Evolutionary conservation across 2,113 vertebrate species (phyloP).

Genomic region (Ptilorrhoa leucosticta): DNA sequence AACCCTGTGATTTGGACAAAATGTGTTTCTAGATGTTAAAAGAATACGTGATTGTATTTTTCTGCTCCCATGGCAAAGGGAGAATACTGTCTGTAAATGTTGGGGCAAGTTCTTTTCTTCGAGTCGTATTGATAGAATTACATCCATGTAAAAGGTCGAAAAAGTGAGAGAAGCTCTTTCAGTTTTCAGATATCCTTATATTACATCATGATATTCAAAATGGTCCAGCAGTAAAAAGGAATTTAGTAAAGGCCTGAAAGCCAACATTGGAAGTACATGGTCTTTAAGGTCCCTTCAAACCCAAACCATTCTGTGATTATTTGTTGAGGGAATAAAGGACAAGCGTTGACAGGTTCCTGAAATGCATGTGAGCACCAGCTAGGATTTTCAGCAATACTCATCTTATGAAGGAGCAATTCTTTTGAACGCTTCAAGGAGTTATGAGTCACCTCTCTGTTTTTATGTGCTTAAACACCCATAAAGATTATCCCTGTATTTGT

Average conservation of each 20-base stretch:
- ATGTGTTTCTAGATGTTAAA: neutral
- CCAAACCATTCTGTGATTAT: neutral
- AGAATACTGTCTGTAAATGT: neutral
- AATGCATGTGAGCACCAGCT: neutral
- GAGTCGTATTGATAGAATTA: neutral
- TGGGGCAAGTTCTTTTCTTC: neutral
- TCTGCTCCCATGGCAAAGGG: neutral
- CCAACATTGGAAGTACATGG: neutral
- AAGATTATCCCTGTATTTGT: neutral
- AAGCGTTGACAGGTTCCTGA: neutral
- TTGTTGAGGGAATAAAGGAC: neutral
- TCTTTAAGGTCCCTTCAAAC: neutral
- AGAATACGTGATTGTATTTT: neutral
- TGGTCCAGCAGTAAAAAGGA: neutral
- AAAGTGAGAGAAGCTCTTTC: neutral
- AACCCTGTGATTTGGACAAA: neutral
- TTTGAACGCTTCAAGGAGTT: neutral
- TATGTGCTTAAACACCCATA: neutral
- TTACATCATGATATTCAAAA: neutral
- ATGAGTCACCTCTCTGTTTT: neutral
- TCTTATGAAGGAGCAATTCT: neutral
- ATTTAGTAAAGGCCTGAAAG: neutral
- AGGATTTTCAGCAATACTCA: neutral
- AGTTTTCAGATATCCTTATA: neutral
- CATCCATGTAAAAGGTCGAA: neutral